Base-by-base conservation (phyloP, 2,797 vertebrate genomes). In the Hylomyscus alleni region DNA sequence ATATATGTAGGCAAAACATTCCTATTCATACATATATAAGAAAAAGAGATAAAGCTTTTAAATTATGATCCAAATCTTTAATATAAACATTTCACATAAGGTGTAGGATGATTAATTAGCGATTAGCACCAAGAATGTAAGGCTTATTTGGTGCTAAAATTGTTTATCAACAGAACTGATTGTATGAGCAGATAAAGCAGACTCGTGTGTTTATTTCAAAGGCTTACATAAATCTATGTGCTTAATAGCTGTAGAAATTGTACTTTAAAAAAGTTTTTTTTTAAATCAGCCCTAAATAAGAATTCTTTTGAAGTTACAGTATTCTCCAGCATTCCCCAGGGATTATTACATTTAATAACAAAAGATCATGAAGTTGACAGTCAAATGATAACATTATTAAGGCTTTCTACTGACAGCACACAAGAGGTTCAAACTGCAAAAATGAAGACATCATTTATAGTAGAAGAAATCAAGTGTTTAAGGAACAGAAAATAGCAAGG, bases 51-150 rank as follows among this genome's bases (percentile, higher is more conserved):
- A 54, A 91, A 84, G 54, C 93, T 83, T 90, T 52, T 34, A 91
- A 93, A 85, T 91, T 93, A 84, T 85, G 67, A 69, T 50, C 3
- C n/a, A 86, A 80, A 91, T 89, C 17, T 65, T 91, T 89, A 90
- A 73, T 37, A 85, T 44, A 87, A 93, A 85, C 20, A 26, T 62
- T 81, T 65, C 40, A 47, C 31, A 85, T 67, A 22, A 67, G 62
- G 29, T 67, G 1, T 85, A 67, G 40, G 58, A 93, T 83, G 56
- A 60, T 80, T 62, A 81, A 5, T 34, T 88, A 47, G 9, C 47
- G 7, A 89, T 86, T 67, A 87, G 72, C 72, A 29, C 75, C n/a
- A 73, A 76, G n/a, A 92, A 72, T 15, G 3, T 40, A 86, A 60
- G n/a, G 19, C 58, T 84, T 26, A 80, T 37, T 95, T 67, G 84